Base-by-base conservation (phyloP, 1,140 invertebrate species). In the Elysia chlorotica region DNA sequence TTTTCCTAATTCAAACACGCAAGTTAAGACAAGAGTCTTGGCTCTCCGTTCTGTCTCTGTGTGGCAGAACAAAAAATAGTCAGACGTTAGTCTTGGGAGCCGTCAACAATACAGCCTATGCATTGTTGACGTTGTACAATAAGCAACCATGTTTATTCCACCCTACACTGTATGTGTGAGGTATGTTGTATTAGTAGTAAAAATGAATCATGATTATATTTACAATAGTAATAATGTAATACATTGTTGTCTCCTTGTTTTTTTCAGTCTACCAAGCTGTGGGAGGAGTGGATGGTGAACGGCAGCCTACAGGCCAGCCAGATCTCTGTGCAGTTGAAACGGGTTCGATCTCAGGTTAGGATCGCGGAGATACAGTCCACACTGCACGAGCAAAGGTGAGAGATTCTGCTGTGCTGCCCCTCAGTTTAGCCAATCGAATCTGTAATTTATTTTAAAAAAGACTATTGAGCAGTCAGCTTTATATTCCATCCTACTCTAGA, bases 311-410 rank as follows among this genome's bases (percentile, higher is more conserved):
- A 93, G 84, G 95, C 94, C 89, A 97, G 96, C 77, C 92, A 95
- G 88, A 95, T 98, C 77, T 97, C 95, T 63, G 93, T 95, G 37
- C 96, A 98, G 84, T 89, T 98, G 73, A 98, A 98, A 89, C 95
- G 94, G 88, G 94, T 96, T 76, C 91, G 96, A 76, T 97, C 95
- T 76, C 90, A 97, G 83, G 96, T 98, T 76, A 92, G 96, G 81
- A 91, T 96, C 82, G 96, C 95, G 37, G 96, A 98, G 91, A 98
- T 98, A 87, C 95, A 96, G 90, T 95, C 96, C 71, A 98, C 96
- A 75, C 89, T 98, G 87, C 95, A 97, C 90, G 96, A 98, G 91
- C 96, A 98, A 91, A 96, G 96, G 95, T 96, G 85, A 38, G 74
- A n/a, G 57, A 25, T 25, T 35, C 21, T 53, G n/a, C 21, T 2